Evolutionary conservation across 2,888 invertebrate genomes (phyloP).

Genomic region (Lasioglossum villosulum): DNA sequence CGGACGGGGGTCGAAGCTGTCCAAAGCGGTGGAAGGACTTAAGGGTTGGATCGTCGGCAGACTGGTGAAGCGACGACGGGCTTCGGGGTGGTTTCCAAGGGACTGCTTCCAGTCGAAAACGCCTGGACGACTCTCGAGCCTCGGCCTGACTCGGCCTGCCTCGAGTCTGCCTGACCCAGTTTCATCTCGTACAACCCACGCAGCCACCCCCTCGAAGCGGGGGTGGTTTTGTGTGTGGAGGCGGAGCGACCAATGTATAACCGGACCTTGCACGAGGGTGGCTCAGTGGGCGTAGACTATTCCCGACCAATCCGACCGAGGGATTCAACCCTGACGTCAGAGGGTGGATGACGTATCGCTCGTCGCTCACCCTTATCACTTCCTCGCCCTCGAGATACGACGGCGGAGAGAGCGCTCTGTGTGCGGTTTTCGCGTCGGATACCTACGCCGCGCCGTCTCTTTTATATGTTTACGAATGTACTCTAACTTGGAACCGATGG

Average conservation of each 20-base stretch:
- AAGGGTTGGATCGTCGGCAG: conserved; percentile 64
- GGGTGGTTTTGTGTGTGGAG: conserved; percentile 74
- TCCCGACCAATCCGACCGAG: conserved; percentile 68
- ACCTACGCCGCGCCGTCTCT: conserved; percentile 28
- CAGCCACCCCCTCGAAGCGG: conserved; percentile 58
- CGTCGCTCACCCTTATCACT: conserved; percentile 32
- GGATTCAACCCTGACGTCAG: conserved; percentile 64
- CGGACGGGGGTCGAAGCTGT: conserved; percentile 42
- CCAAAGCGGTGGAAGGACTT: conserved; percentile 34
- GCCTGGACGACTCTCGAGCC: conserved; percentile 74
- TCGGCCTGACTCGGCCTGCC: conserved; percentile 74
- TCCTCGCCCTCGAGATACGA: conserved; percentile 34
- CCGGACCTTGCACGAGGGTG: conserved; percentile 48
- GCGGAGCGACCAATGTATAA: conserved; percentile 61
- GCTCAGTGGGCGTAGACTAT: conserved; percentile 73
- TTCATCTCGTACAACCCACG: conserved; percentile 72
- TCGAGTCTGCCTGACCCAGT: conserved; percentile 79
- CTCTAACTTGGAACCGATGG: conserved; percentile 35
- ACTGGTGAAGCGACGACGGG: conserved; percentile 69
- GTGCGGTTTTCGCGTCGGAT: conserved; percentile 53
- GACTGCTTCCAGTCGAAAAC: conserved; percentile 76
- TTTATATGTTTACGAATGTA: conserved; percentile 58
- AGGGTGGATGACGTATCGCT: conserved; percentile 50
- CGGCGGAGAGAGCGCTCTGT: conserved; percentile 7
- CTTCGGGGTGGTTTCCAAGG: conserved; percentile 83